Conservation (phyloP, 1,140 invertebrate species). For the Ceratina calcarata region DNA sequence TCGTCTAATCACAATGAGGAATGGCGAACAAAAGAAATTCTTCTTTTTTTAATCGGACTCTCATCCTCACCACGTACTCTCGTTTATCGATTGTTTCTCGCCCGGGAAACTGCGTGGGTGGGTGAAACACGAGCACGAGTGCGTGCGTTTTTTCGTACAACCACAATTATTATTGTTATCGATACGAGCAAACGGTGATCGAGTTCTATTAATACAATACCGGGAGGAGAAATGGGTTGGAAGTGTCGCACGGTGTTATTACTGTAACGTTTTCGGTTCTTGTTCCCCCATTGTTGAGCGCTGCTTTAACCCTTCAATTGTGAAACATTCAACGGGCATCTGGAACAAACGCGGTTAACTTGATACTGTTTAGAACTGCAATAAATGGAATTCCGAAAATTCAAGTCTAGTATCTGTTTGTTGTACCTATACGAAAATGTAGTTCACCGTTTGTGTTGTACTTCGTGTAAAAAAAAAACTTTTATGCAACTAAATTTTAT, state of each 20-base stretch:
- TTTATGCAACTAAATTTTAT: no score
- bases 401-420: no score
- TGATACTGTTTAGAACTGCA: background rate
- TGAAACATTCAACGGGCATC: slow-evolving; percentile 6
- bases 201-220: slow-evolving; percentile 53
- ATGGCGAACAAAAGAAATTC: no score
- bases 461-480: no score
- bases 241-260: slow-evolving; percentile 52
- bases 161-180: slow-evolving; percentile 37
- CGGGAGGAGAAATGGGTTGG: slow-evolving; percentile 37
- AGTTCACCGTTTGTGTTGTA: no score
- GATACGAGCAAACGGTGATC: slow-evolving; percentile 19
- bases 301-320: slow-evolving; percentile 2
- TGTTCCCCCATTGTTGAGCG: slow-evolving; percentile 28
- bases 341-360: background rate
- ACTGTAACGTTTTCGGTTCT: slow-evolving; percentile 32
- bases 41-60: slow-evolving; percentile 1
- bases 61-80: background rate
- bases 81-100: background rate
- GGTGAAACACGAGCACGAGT: slow-evolving; percentile 9
- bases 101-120: slow-evolving; percentile 9
- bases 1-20: no score
- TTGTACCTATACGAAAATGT: no score
- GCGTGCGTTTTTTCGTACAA: slow-evolving; percentile 1
- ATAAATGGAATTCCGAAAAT: background rate